Conservation (phyloP, 2,888 invertebrate species). For the Melangyna quadrimaculata region DNA sequence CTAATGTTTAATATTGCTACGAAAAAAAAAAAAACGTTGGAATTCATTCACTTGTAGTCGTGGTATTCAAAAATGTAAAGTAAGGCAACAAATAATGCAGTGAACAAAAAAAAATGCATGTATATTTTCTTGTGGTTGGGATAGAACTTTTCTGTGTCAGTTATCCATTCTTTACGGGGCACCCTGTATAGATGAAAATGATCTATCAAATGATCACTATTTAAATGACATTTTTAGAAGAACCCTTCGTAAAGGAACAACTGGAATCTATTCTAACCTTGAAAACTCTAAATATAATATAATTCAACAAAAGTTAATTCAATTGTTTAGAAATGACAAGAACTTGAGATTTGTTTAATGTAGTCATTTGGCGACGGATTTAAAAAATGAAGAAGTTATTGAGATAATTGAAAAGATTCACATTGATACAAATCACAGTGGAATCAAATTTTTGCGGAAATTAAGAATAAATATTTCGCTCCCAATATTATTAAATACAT, state of each 20-base stretch:
- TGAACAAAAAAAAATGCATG: no score
- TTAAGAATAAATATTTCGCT: constrained; percentile 17
- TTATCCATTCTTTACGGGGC: no score
- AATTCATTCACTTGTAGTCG: no score
- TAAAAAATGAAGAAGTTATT: constrained; percentile 21
- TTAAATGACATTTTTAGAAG: constrained; percentile 11
- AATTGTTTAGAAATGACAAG: constrained; percentile 6
- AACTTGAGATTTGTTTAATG: constrained; percentile 31
- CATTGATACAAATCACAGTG: neutral
- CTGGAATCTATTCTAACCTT: constrained; percentile 28
- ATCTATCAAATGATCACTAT: constrained; percentile 3
- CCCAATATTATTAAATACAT: constrained; percentile 34
- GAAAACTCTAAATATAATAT: neutral
- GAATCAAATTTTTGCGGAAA: neutral
- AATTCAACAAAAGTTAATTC: constrained; percentile 27
- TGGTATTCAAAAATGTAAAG: no score
- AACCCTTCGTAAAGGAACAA: constrained; percentile 8
- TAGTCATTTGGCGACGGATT: constrained; percentile 24
- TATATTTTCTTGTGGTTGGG: no score
- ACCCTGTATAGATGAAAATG: no score
- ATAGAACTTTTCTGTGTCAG: no score
- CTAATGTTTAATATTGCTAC: no score
- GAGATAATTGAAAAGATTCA: neutral
- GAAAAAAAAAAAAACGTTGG: neutral
- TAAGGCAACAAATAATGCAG: no score